Percentiles rank a stretch among this genome's conserved stretches.
phyloP scores from a whole-genome alignment of 1,140 invertebrate species.

The Amyelois transitella region DNA sequence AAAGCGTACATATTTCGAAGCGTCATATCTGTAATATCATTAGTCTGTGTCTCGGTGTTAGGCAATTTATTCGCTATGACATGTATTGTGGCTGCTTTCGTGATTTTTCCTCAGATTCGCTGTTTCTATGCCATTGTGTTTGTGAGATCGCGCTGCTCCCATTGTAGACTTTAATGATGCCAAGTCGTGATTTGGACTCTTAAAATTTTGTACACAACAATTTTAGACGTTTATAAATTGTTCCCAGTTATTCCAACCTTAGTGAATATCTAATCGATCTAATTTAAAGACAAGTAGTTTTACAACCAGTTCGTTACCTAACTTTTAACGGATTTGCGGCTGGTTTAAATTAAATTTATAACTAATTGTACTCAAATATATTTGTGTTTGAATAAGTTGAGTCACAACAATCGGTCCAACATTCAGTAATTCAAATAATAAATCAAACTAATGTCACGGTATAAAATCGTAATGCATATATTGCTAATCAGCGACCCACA shows the following conservation, averaged over 20 bases:
- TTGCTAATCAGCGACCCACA: not conserved
- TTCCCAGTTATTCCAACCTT: not conserved
- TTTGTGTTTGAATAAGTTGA: not conserved
- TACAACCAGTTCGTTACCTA: not conserved
- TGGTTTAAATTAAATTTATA: not conserved
- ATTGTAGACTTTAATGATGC: constrained; percentile 27
- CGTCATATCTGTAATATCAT: constrained; percentile 16
- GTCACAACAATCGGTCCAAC: not conserved
- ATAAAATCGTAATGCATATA: not conserved
- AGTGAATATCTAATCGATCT: not conserved
- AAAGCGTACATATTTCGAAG: not conserved
- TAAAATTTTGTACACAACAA: not conserved
- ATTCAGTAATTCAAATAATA: not conserved
- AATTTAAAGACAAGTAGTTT: not conserved
- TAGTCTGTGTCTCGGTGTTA: constrained; percentile 36
- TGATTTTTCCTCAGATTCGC: constrained; percentile 28
- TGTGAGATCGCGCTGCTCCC: constrained; percentile 22
- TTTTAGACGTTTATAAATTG: not conserved
- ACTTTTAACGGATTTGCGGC: not conserved
- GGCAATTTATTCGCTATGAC: constrained; percentile 50
- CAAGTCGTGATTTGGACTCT: constrained; percentile 9
- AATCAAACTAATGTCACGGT: not conserved
- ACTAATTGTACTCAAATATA: not conserved
- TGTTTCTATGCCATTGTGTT: constrained; percentile 26
- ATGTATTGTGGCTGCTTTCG: constrained; percentile 36